Percentiles rank a stretch among this genome's conserved stretches.
These are phyloP conservation scores for Ophioderma brevispina DNA, from an alignment of 35 echinoderm and acorn worm genomes.

Conservation along the genomic window DNA sequence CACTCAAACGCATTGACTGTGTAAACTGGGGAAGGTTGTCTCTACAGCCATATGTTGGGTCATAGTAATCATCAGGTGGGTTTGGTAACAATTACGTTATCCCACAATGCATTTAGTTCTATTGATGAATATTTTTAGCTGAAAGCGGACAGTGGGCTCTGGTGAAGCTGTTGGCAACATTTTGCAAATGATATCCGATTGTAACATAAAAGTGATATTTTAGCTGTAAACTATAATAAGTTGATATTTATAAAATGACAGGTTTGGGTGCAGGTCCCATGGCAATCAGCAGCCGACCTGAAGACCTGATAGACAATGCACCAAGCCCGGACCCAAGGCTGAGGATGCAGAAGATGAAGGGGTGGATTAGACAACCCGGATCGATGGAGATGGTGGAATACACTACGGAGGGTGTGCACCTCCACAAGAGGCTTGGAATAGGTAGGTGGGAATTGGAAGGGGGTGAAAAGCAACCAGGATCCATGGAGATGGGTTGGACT, in stretches of 20 bases:
- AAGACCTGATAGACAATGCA: constrained; percentile 87
- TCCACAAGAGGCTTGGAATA: too few species aligned
- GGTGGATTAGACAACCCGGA: neutral
- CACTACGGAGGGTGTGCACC: too few species aligned
- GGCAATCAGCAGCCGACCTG: constrained; percentile 36
- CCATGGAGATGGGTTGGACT: constrained; percentile 85
- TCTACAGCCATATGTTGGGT: constrained; percentile 93
- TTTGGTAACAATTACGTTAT: neutral
- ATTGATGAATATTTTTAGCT: too few species aligned
- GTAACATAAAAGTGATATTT: too few species aligned
- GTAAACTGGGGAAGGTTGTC: constrained; percentile 83
- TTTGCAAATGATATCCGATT: too few species aligned
- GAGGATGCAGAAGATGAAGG: constrained; percentile 1
- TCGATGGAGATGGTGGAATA: constrained; percentile 36
- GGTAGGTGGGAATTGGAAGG: neutral
- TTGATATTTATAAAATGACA: constrained; percentile 10
- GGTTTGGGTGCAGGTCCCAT: constrained; percentile 99
- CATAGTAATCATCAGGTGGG: constrained; percentile 95
- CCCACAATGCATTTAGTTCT: neutral
- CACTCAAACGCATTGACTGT: constrained; percentile 70
- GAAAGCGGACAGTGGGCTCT: too few species aligned
- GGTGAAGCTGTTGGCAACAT: too few species aligned
- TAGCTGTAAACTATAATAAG: too few species aligned
- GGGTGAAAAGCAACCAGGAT: constrained; percentile 14
- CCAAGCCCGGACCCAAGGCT: neutral